Conservation (phyloP, 2,888 invertebrate genomes). For the Neoscelio sp. region DNA sequence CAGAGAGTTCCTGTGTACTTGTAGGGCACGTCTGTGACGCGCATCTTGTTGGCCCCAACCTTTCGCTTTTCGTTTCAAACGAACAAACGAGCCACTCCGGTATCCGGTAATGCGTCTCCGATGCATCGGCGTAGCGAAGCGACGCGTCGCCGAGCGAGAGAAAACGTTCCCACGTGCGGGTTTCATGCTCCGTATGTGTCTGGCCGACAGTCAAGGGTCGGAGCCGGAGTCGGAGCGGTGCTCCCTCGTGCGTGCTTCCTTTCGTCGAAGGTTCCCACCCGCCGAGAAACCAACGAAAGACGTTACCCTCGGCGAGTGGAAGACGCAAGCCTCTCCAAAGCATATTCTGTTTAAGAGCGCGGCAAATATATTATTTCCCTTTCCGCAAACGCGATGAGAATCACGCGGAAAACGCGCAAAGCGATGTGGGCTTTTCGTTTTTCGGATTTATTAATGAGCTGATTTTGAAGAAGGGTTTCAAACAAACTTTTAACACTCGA, state of each 20-base stretch:
- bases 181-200: slow-evolving; percentile 70
- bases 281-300: slow-evolving; percentile 70
- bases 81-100: slow-evolving; percentile 62
- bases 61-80: slow-evolving; percentile 47
- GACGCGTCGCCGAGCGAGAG: slow-evolving; percentile 37
- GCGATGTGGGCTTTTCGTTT: neutral
- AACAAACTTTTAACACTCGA: too few species aligned
- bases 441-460: too few species aligned
- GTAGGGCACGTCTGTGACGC: slow-evolving; percentile 38
- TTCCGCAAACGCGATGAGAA: slow-evolving; percentile 31
- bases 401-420: slow-evolving; percentile 14
- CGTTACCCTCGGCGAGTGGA: slow-evolving; percentile 52
- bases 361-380: slow-evolving; percentile 47
- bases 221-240: slow-evolving; percentile 73
- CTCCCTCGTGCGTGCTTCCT: slow-evolving; percentile 78
- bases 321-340: slow-evolving; percentile 37
- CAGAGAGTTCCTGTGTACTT: slow-evolving; percentile 60
- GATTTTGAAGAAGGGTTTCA: too few species aligned
- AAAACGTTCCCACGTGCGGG: slow-evolving; percentile 76
- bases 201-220: slow-evolving; percentile 78
- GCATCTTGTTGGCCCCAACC: slow-evolving; percentile 23
- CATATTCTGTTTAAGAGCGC: slow-evolving; percentile 26
- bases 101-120: slow-evolving; percentile 66
- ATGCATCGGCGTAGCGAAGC: slow-evolving; percentile 57
- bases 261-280: slow-evolving; percentile 74